Evolutionary conservation across 2,888 invertebrate species (phyloP), one percentile per base, ranked within the genome.

Genomic region (Phyto melanocephala): DNA sequence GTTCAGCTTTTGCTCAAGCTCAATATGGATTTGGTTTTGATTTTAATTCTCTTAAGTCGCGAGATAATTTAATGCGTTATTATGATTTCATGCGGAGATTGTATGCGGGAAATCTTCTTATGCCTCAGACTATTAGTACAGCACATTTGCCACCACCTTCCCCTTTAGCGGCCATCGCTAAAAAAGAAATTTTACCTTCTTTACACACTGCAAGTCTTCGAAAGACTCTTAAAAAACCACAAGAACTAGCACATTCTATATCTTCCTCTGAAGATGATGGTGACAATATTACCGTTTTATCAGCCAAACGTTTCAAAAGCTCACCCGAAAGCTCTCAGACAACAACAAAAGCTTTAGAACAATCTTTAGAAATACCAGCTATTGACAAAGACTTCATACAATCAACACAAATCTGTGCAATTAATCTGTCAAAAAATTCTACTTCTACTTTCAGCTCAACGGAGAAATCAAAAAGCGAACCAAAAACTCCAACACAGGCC

Each of bases 31-130:
- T 68, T 10, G 72, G 81, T 62, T 84, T 88, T 47, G 89, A 90
- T 65, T 85, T 88, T 84, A 86, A 89, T 80, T 84, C 88, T 77
- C 75, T 89, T 1, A 89, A 89, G 82, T 88, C 89, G 13, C 89
- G 85, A 2, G 90, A 89, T 17, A 90, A 88, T 86, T 87, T 90
- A 13, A 77, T 89, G 37, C 87, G 88, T 40, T 90, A 90, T 79
- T 90, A 90, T 77, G 90, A 90, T 65, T 90, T 90, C 63, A 90
- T 90, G 90, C 80, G 88, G 35, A 89, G 90, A 28, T 87, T 90
- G 35, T 90, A 90, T 84, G 83, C 86, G 37, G 88, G 88, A 47
- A 85, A 85, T 45, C 56, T 81, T 7, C 7, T 22, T 20, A 42
- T 63, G 33, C 60, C 74, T 5, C 70, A 70, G 24, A 37, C 79